A percentile compares a stretch with the other conserved stretches of the same genome.
phyloP scores from a whole-genome alignment of 2,888 invertebrate genomes.

The Metacarcinus magister region DNA sequence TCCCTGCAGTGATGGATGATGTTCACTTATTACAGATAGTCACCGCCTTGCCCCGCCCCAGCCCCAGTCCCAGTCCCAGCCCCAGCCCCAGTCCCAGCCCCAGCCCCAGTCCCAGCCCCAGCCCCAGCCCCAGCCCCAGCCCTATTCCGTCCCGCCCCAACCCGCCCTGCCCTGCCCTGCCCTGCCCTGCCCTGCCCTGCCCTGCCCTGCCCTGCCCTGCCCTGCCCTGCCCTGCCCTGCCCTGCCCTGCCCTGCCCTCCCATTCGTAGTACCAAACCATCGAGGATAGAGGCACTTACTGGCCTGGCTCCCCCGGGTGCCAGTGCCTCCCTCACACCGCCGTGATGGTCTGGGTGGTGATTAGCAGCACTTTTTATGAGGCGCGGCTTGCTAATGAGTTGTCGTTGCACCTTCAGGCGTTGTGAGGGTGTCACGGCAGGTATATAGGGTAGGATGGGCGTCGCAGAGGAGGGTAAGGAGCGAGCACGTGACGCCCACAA shows the following conservation, averaged over 20 bases:
- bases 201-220: background rate
- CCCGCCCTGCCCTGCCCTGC: background rate
- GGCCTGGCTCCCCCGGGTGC: background rate
- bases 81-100: too few species aligned
- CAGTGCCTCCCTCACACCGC: background rate
- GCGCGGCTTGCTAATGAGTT: background rate
- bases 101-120: too few species aligned
- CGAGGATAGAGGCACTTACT: background rate
- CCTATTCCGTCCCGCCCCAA: background rate
- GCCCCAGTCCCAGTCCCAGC: too few species aligned
- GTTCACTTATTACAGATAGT: background rate
- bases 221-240: background rate
- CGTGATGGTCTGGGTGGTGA: background rate
- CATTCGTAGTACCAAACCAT: background rate
- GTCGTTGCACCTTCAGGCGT: background rate
- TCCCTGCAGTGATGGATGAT: conserved; percentile 9
- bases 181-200: background rate
- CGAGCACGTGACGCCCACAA: conserved; percentile 44
- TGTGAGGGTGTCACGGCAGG: background rate
- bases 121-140: background rate
- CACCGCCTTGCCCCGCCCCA: background rate
- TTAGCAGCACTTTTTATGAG: background rate
- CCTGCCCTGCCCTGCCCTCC: background rate
- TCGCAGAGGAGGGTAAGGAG: background rate
- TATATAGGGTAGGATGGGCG: background rate